Percentiles rank a stretch among this genome's conserved stretches.
Evolutionary conservation across 1,140 invertebrate species (phyloP).

Genomic region (Drosophila gunungcola): DNA sequence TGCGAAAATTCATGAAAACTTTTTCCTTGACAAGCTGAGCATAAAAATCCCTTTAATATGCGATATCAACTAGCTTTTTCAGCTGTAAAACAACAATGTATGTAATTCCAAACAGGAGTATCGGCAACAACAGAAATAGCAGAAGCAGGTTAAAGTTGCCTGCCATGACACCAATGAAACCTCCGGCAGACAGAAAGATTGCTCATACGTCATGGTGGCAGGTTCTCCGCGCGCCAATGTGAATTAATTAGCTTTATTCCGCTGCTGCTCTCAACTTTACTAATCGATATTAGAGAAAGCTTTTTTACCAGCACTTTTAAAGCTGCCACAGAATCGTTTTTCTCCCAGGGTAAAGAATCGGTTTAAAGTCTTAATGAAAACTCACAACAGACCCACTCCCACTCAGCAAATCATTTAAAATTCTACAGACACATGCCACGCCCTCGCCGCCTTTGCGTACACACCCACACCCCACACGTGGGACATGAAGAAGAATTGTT

Average conservation of each 20-base stretch:
- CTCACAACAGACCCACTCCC: constrained; percentile 15
- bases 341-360: constrained; percentile 13
- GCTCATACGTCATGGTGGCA: constrained; percentile 41
- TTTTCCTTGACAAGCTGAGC: constrained; percentile 25
- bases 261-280: constrained; percentile 43
- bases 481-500: constrained; percentile 46
- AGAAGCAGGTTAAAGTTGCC: constrained; percentile 1
- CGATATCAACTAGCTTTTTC: constrained; percentile 3
- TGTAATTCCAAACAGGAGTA: constrained; percentile 27
- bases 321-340: constrained; percentile 28
- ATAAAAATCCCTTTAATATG: constrained; percentile 40
- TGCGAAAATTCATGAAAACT: constrained; percentile 23
- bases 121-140: not conserved
- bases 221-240: constrained; percentile 1
- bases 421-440: constrained; percentile 64
- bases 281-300: constrained; percentile 41
- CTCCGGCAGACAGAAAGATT: constrained; percentile 29
- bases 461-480: constrained; percentile 13
- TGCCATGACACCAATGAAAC: constrained; percentile 27
- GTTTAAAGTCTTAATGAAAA: constrained; percentile 63
- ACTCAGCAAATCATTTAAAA: constrained; percentile 68
- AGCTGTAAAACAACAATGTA: constrained; percentile 33
- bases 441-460: constrained; percentile 1
- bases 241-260: constrained; percentile 73
- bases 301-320: constrained; percentile 34